phyloP scores from a whole-genome alignment of 2,888 invertebrate genomes.

The Limnephilus auricula region DNA sequence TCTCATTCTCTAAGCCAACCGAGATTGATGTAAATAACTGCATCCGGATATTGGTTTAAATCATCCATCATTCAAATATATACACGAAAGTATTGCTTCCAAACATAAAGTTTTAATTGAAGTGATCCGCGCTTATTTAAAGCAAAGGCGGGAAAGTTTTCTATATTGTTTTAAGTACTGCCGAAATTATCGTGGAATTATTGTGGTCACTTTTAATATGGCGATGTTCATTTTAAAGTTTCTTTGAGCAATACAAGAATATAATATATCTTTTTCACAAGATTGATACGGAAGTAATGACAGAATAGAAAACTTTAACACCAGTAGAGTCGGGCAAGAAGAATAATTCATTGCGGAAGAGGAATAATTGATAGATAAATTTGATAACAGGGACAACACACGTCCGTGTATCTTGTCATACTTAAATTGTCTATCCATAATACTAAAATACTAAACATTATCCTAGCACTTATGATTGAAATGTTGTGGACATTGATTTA shows the following conservation, averaged over 20 bases:
- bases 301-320: background rate
- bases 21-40: background rate
- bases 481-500: constrained; percentile 48
- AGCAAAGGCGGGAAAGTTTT: constrained; percentile 15
- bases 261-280: background rate
- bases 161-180: constrained; percentile 10
- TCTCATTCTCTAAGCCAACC: background rate
- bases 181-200: background rate
- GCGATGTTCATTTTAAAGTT: background rate
- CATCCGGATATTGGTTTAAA: background rate
- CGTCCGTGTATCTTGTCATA: constrained; percentile 19
- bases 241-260: background rate
- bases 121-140: background rate
- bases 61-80: background rate
- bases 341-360: background rate
- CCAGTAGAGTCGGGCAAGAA: background rate
- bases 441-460: constrained; percentile 63
- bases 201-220: background rate
- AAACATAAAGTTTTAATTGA: constrained; percentile 4
- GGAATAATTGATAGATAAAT: background rate
- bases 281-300: background rate
- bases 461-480: constrained; percentile 51
- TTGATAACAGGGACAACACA: constrained; percentile 26
- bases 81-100: background rate
- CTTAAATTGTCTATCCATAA: constrained; percentile 58